A percentile compares a stretch with the other conserved stretches of the same genome.
These are phyloP conservation scores for Trissolcus brochymenae DNA, from an alignment of 2,888 invertebrate genomes.

Conservation along the genomic window DNA sequence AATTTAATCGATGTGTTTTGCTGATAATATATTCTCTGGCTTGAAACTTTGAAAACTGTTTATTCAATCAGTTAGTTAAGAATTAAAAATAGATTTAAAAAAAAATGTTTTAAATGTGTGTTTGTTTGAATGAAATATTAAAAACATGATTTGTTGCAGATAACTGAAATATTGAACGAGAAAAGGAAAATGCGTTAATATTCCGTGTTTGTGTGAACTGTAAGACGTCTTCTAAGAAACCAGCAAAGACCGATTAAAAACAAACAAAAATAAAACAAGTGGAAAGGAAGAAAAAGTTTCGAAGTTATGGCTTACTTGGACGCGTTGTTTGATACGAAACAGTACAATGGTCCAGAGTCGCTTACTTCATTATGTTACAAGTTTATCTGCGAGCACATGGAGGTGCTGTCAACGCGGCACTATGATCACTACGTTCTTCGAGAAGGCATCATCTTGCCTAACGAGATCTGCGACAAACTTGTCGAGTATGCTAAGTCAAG, in stretches of 20 bases:
- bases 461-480: conserved; percentile 85
- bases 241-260: background rate
- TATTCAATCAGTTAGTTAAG: too few species aligned
- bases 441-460: conserved; percentile 82
- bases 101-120: too few species aligned
- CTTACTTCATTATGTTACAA: conserved; percentile 82
- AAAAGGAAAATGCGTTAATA: background rate
- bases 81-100: too few species aligned
- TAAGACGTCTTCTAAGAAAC: background rate
- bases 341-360: conserved; percentile 78
- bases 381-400: conserved; percentile 81
- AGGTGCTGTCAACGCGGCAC: conserved; percentile 78
- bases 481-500: conserved; percentile 79
- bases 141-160: background rate
- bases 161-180: background rate
- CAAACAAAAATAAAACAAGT: conserved; percentile 16
- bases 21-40: too few species aligned
- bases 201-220: too few species aligned
- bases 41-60: too few species aligned
- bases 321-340: conserved; percentile 66
- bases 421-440: conserved; percentile 75
- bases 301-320: conserved; percentile 69
- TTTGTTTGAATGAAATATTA: background rate
- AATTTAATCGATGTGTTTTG: too few species aligned
- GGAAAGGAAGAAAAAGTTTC: conserved; percentile 3